Evolutionary conservation across 2,888 invertebrate genomes (phyloP), one percentile per base, ranked within the genome.

Genomic region (Megastigmus dorsalis): DNA sequence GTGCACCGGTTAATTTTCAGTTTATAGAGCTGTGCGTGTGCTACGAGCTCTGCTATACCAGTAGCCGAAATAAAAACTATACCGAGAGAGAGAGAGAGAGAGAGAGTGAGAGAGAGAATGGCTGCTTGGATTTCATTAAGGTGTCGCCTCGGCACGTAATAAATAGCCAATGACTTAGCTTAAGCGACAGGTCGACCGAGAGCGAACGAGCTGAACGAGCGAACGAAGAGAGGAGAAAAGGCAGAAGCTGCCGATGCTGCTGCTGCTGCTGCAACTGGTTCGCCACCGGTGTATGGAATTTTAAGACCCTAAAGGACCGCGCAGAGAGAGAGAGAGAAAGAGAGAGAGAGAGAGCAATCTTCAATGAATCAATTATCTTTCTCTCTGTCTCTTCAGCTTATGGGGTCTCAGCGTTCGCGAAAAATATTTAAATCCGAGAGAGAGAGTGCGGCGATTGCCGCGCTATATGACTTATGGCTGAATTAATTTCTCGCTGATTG

Each of bases 141-240:
- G 80, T 80, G 83, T 84, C 83, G 81, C 81, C 81, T 78, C 79
- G 79, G 70, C 77, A 77, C 78, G 81, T 84, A 84, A 84, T 83
- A 84, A 85, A 84, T 84, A 84, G 84, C 82, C 83, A 80, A 84
- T 83, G 84, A 83, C 82, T 83, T 80, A 80, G 81, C 85, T 82
- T 81, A 72, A 77, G 72, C 76, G 71, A 71, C 38, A 63, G 45
- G 23, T 9, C 18, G 7, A 79, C 33, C 23, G 68, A 52, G 65
- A 66, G 76, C 33, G 43, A 23, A 23, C 55, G 3, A n/a, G n/a
- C n/a, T n/a, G n/a, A n/a, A n/a, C n/a, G 52, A 18, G 28, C 2
- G 54, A 30, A n/a, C n/a, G 41, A n/a, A 43, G 26, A 33, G 36
- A 76, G 57, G 68, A 69, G 20, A 41, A 18, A 60, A 57, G 57